Conservation (phyloP, 2,888 invertebrate genomes). For the Leucania comma region DNA sequence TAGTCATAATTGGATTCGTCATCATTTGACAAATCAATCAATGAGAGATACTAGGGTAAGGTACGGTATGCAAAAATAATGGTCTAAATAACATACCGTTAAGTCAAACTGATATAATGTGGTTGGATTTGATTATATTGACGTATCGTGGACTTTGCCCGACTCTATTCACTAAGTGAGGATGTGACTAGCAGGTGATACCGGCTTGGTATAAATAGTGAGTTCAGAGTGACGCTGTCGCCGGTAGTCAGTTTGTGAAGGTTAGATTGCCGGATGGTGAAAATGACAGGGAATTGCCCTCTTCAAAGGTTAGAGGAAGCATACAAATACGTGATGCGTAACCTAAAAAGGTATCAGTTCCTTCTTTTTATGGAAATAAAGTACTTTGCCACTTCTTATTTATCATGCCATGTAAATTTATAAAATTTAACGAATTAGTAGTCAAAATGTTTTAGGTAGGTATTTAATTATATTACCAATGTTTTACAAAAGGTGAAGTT, state of each 20-base stretch:
- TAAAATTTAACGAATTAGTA: background rate
- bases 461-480: conserved; percentile 8
- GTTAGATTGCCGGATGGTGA: conserved; percentile 38
- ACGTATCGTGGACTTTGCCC: conserved; percentile 50
- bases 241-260: conserved; percentile 31
- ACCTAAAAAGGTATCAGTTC: conserved; percentile 25
- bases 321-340: conserved; percentile 26
- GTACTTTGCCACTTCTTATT: background rate
- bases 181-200: conserved; percentile 44
- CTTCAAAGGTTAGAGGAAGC: conserved; percentile 45
- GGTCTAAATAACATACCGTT: conserved; percentile 4
- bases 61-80: conserved; percentile 4
- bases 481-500: conserved; percentile 11
- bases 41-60: conserved; percentile 25
- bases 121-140: background rate
- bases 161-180: conserved; percentile 15
- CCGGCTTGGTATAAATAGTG: conserved; percentile 36
- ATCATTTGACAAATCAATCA: conserved; percentile 27
- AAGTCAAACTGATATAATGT: conserved; percentile 32
- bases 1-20: conserved; percentile 1
- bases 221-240: conserved; percentile 21
- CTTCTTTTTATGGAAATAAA: conserved; percentile 24
- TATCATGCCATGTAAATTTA: background rate
- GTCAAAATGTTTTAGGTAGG: background rate
- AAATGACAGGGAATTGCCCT: conserved; percentile 46